Base-by-base conservation (phyloP, 2,797 vertebrate species). In the Rhinogobio ventralis region DNA sequence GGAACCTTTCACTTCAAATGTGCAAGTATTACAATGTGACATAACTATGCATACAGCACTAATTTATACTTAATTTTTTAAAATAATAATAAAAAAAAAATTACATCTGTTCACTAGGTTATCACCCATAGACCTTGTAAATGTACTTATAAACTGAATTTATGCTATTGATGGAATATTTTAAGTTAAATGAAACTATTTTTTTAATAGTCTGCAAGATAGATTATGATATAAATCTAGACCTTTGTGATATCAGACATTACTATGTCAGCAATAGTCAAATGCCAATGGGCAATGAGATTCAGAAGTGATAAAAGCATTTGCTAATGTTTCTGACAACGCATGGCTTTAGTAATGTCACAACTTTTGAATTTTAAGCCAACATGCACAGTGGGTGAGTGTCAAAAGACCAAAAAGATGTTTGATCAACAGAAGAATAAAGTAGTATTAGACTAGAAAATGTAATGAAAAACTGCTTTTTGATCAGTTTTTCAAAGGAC, bases 401-500 rank as follows among this genome's bases (percentile, higher is more conserved):
- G n/a, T 20, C 39, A 64, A 13, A 28, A 46, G 15, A 79, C 57
- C n/a, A 46, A 64, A 64, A 39, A 64, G 57, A 46, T 14, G 10
- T 78, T 8, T 64, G 25, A 79, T 15, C 57, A 66, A 42, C 75
- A 42, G 15, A 36, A 62, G 53, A 60, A 64, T 78, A 30, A 78
- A 45, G 28, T 39, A 57, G 23, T n/a, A 71, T 10, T 15, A 39
- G 1, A 19, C 55, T 60, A 62, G 8, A 28, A 62, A 45, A 76
- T 0, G 6, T 55, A 75, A 75, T 36, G 73, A 74, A 51, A 57
- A 60, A n/a, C 33, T 36, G 53, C 19, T 14, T 53, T 74, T 53
- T 53, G 5, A 23, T 33, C 71, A 74, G n/a, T 72, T 46, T 72
- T 73, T 20, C 10, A 5, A 51, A 73, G 49, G 5, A 75, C 49